Percentiles rank a stretch among this genome's conserved stretches.
Evolutionary conservation across 2,797 vertebrate genomes (phyloP).

Genomic region (Mus minutoides): DNA sequence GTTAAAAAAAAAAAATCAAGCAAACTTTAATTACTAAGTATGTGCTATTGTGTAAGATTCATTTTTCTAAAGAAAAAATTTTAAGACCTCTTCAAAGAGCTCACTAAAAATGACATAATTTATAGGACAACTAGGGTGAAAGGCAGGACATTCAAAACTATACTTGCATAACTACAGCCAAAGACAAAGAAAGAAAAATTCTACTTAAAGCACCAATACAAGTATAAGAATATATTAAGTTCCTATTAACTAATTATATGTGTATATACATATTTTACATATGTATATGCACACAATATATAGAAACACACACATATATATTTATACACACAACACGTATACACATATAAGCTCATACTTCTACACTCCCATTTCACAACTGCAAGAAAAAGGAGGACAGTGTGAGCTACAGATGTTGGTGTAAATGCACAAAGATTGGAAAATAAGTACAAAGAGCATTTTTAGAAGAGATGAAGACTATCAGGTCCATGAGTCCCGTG

Average conservation of each 20-base stretch:
- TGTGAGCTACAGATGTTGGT: not conserved
- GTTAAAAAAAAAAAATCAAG: slow-evolving; percentile 44
- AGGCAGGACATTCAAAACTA: slow-evolving; percentile 37
- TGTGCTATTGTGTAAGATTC: not conserved
- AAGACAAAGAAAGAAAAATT: not conserved
- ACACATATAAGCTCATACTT: not conserved
- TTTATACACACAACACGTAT: no score
- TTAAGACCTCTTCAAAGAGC: not conserved
- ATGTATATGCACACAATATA: not conserved
- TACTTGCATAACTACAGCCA: slow-evolving; percentile 2
- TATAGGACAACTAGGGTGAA: not conserved
- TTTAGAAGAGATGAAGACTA: not conserved
- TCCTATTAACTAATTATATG: slow-evolving; percentile 13
- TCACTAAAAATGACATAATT: slow-evolving; percentile 38
- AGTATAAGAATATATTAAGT: not conserved
- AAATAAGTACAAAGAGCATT: not conserved
- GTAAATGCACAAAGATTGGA: not conserved
- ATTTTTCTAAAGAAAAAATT: slow-evolving; percentile 9
- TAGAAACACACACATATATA: not conserved
- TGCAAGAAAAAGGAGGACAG: not conserved
- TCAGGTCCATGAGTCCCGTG: not conserved
- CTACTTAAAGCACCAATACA: slow-evolving; percentile 51
- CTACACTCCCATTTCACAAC: not conserved
- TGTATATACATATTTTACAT: not conserved
- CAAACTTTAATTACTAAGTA: slow-evolving; percentile 48